These are phyloP conservation scores for Phrynosoma blainvillii DNA, from an alignment of 2,113 vertebrate genomes.

Conservation along the genomic window DNA sequence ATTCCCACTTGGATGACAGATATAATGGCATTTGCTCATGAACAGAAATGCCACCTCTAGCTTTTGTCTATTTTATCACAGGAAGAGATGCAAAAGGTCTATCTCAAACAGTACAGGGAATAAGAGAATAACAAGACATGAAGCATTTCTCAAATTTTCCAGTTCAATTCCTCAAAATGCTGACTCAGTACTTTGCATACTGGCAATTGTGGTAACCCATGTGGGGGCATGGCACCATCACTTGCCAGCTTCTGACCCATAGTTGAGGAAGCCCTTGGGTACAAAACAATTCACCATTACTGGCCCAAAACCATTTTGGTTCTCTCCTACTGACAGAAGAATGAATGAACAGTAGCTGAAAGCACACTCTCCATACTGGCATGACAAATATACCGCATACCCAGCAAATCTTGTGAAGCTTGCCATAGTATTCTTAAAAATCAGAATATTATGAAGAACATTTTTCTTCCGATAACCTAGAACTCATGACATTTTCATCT, in stretches of 20 bases:
- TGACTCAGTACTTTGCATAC: no score
- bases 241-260: no score
- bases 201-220: no score
- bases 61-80: not conserved
- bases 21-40: not conserved
- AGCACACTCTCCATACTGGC: not conserved
- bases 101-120: not conserved
- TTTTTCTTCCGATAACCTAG: not conserved
- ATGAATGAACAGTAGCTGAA: not conserved
- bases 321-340: not conserved
- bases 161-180: not conserved
- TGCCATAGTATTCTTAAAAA: not conserved
- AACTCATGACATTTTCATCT: not conserved
- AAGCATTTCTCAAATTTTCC: not conserved
- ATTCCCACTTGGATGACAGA: not conserved
- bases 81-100: not conserved
- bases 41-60: not conserved
- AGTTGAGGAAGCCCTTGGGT: no score
- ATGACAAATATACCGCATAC: not conserved
- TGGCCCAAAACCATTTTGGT: not conserved
- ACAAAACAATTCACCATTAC: no score
- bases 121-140: not conserved
- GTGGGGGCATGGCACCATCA: no score
- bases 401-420: not conserved
- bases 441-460: not conserved